Conservation (phyloP, 2,888 invertebrate genomes). For the Lasioglossum lativentre region DNA sequence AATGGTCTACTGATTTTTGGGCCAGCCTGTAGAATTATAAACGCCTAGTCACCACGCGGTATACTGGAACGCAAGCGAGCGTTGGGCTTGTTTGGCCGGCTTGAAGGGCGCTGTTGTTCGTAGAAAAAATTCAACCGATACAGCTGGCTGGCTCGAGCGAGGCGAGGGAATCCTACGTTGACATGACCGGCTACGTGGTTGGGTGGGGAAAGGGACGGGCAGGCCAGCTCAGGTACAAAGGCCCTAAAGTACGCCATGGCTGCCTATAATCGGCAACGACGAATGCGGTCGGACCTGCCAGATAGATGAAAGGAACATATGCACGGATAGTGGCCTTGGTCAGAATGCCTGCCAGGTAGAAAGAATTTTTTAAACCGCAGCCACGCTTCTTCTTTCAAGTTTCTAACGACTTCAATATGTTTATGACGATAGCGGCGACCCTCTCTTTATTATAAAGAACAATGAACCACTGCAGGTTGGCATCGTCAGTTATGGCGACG, state of each 20-base stretch:
- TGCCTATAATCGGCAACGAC: conserved; percentile 60
- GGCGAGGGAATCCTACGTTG: conserved; percentile 17
- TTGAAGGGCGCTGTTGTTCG: neutral
- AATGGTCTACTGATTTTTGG: no score
- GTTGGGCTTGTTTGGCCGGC: neutral
- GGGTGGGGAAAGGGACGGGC: conserved; percentile 63
- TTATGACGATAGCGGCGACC: neutral
- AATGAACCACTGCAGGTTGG: neutral
- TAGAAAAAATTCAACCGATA: conserved; percentile 66
- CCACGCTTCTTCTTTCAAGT: neutral
- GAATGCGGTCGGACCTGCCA: conserved; percentile 58
- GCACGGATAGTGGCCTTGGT: conserved; percentile 56
- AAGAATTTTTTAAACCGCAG: neutral
- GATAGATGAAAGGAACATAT: conserved; percentile 53
- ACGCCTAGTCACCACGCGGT: neutral
- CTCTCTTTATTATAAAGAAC: neutral
- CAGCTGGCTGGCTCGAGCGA: conserved; percentile 51
- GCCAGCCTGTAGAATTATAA: neutral
- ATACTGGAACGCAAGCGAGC: neutral
- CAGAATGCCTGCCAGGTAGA: conserved; percentile 67
- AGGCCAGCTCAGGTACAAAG: conserved; percentile 21
- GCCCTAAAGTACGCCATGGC: conserved; percentile 55
- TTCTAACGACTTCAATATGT: neutral
- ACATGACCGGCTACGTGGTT: conserved; percentile 44
- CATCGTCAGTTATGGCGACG: conserved; percentile 58